Base-by-base conservation (phyloP, 92 coral and sea anemone species). In the Porites divaricata region DNA sequence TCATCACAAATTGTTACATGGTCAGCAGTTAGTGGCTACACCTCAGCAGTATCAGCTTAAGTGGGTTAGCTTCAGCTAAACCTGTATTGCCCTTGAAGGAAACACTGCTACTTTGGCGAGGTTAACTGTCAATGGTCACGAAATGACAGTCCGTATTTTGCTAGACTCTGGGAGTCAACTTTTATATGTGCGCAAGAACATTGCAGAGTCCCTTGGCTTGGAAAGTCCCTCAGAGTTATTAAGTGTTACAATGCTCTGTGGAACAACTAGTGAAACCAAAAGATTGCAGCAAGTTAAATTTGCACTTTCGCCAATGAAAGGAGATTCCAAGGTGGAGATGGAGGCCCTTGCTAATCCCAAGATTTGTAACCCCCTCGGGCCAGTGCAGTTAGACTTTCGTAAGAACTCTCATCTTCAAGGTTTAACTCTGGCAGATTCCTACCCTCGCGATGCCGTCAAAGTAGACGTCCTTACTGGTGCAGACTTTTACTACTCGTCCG, bases 381-480 rank as follows among this genome's bases (percentile, higher is more conserved):
- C 85, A 41, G 87, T 81, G 53, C 57, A 35, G 35, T 63, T 87
- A 26, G 63, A 64, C 73, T 66, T 87, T 66, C 8, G 51, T 26
- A 80, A 74, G 50, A 81, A 81, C 76, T 54, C 76, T 66, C 90
- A 80, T 63, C 68, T 81, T 15, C 73, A 72, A 25, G 76, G 73
- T 67, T 77, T 65, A 72, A 87, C 25, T 62, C 72, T 87, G 17
- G 87, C 87, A 61, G 91, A 87, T 51, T 81, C 82, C 61, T 87
- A 81, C 72, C 90, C n/a, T n/a, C n/a, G n/a, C 53, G 73, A 62
- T 14, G 35, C 83, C 58, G 79, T 77, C n/a, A 79, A 88, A 22
- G 84, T 88, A 48, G 91, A 88, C 53, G 83, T 88, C 24, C 79
- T 88, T 81, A 88, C 77, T 22, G 89, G 91, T 67, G 88, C 88